Conservation (phyloP, 2,888 invertebrate genomes). For the Ochlodes sylvanus region DNA sequence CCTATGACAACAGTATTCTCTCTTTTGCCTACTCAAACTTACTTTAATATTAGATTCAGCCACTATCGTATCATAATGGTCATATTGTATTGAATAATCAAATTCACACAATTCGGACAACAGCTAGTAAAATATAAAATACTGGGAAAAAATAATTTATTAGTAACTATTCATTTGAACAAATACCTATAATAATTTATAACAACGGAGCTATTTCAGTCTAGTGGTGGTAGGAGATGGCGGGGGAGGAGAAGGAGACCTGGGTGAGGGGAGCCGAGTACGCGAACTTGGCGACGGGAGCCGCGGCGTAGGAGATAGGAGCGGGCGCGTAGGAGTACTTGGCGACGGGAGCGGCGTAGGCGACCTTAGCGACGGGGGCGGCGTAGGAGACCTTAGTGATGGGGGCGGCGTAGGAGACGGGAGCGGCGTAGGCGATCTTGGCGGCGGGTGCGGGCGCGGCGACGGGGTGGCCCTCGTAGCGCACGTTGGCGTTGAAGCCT, state of each 20-base stretch:
- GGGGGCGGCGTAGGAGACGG: conserved; percentile 51
- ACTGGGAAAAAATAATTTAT: conserved; percentile 14
- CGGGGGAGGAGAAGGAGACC: conserved; percentile 69
- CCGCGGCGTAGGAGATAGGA: conserved; percentile 31
- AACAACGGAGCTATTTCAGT: conserved; percentile 43
- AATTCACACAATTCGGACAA: no score
- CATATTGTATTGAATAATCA: no score
- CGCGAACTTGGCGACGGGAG: conserved; percentile 53
- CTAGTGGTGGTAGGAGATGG: conserved; percentile 75
- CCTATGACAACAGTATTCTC: no score
- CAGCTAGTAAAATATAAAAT: no score
- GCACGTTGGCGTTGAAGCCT: conserved; percentile 78
- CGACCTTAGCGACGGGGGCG: conserved; percentile 51
- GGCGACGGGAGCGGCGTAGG: conserved; percentile 52
- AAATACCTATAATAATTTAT: conserved; percentile 56
- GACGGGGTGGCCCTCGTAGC: conserved; percentile 71
- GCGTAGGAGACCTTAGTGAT: conserved; percentile 55
- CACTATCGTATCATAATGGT: no score
- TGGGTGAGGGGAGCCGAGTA: conserved; percentile 54
- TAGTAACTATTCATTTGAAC: conserved; percentile 60
- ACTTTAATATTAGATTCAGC: no score
- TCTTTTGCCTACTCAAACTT: no score
- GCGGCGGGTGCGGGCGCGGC: conserved; percentile 48
- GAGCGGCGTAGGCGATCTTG: conserved; percentile 47
- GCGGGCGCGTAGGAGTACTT: conserved; percentile 72